Base-by-base conservation (phyloP, 1,140 invertebrate species). In the Aethina tumida region DNA sequence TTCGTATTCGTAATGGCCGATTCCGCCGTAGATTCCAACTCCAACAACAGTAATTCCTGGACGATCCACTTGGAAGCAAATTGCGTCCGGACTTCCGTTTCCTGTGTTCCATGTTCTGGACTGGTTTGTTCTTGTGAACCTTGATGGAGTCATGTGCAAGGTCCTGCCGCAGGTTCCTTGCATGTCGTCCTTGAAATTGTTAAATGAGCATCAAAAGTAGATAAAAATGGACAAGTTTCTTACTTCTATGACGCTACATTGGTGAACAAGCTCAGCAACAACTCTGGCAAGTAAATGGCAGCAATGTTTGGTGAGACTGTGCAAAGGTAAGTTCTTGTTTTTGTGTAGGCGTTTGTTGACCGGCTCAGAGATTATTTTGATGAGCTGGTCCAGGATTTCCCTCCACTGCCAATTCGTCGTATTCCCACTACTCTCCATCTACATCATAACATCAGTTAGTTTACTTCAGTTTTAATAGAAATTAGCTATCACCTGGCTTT, bases 21-120 rank as follows among this genome's bases (percentile, higher is more conserved):
- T 70, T 4, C 92, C 91, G 7, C 86, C 86, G 64, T 92, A 98
- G 25, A 97, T 78, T 42, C 79, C 81, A 29, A 84, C 81, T 2
- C 95, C 94, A 21, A 84, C 81, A 20, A 99, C 77, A 17, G 84
- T 75, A 32, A 97, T 82, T 1, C 92, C 94, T 1, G 82, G 67
- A 20, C 81, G 70, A 65, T 99, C 93, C 5, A 97, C 93, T 33
- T 51, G 51, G 55, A 98, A 96, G 48, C 88, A 89, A 51, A 99
- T 91, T 3, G 93, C 93, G 68, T 99, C 95, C 0, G 93, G 89
- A 14, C 89, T 92, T 19, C 93, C 94, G 63, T 92, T 94, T 2
- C 92, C 92, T 2, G 92, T 95, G 55, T 97, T 96, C 95, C 95
- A 98, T 2, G 87, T 87, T 22, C 87, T 75, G 21, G 79, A 82